Base-by-base conservation (phyloP, 2,797 vertebrate genomes). In the Helicolenus hilgendorfi region DNA sequence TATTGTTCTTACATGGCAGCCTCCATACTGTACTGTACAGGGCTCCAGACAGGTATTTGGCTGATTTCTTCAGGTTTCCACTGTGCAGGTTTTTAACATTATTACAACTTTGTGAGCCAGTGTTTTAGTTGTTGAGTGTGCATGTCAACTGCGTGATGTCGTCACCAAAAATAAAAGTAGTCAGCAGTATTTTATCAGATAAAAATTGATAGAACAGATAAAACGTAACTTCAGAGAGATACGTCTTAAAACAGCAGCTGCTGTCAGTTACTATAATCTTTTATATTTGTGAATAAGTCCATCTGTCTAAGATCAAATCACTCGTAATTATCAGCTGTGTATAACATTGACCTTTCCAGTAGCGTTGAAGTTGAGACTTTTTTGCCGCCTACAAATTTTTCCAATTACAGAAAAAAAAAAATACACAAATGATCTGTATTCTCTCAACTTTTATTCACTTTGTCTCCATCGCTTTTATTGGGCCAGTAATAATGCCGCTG, bases 1-100 rank as follows among this genome's bases (percentile, higher is more conserved):
- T 91, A 90, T 93, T 94, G 90, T 91, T 89, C 85, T 80, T 81
- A 67, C 72, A 72, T 89, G 85, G 86, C 70, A 88, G 84, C 62
- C 86, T 82, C 63, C 41, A 22, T 77, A 10, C 62, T 73, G 24
- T 77, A 8, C 62, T 73, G 77, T 5, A 59, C 73, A 22, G 20
- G 8, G 83, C 72, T 81, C 80, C 85, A 89, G 88, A 91, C 89
- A 89, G 77, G 70, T 82, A 86, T 88, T 91, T 94, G 83, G 81
- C 86, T 56, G 49, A 77, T 65, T 65, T 64, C 15, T 56, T 79
- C 22, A 77, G 31, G 59, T 85, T 92, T 82, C 91, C 80, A 76
- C 7, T 1, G 27, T 58, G 26, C 31, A 68, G 1, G 86, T 85
- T 74, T 26, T 60, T 29, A 60, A 26, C 20, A 56, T 79, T 69